Conservation (phyloP, 2,888 invertebrate species). For the Tenthredo amoena region DNA sequence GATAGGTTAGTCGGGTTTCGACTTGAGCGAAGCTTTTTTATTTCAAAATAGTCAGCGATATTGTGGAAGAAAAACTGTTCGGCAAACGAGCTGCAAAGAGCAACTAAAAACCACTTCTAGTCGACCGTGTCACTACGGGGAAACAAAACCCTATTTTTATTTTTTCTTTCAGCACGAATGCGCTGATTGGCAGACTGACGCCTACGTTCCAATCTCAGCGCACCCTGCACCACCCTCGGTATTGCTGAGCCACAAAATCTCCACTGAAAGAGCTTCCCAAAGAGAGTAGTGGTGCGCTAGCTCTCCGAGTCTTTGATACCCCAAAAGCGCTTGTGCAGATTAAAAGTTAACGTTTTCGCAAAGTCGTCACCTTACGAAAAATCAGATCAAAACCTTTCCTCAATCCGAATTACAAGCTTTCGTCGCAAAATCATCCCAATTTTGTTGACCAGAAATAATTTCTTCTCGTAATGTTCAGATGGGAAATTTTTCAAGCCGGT, state of each 20-base stretch:
- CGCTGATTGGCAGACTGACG: conserved; percentile 45
- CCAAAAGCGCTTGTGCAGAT: conserved; percentile 37
- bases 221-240: neutral
- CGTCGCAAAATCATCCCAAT: neutral
- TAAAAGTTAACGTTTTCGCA: conserved; percentile 36
- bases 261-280: conserved; percentile 28
- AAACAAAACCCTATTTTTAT: conserved; percentile 19
- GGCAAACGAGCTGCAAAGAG: neutral
- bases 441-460: neutral
- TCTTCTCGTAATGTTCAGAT: neutral
- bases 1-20: neutral
- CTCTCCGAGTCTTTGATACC: conserved; percentile 33
- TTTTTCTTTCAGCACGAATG: conserved; percentile 28
- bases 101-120: conserved; percentile 14
- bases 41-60: neutral
- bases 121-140: conserved; percentile 1
- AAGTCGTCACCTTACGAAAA: neutral
- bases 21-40: neutral
- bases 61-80: neutral
- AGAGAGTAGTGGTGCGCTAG: neutral
- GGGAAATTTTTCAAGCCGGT: neutral
- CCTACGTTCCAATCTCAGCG: conserved; percentile 10
- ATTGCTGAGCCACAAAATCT: conserved; percentile 11
- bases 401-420: neutral
- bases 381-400: neutral